Evolutionary conservation across 92 coral and sea anemone species (phyloP).

Genomic region (Chrysogorgia sp.): DNA sequence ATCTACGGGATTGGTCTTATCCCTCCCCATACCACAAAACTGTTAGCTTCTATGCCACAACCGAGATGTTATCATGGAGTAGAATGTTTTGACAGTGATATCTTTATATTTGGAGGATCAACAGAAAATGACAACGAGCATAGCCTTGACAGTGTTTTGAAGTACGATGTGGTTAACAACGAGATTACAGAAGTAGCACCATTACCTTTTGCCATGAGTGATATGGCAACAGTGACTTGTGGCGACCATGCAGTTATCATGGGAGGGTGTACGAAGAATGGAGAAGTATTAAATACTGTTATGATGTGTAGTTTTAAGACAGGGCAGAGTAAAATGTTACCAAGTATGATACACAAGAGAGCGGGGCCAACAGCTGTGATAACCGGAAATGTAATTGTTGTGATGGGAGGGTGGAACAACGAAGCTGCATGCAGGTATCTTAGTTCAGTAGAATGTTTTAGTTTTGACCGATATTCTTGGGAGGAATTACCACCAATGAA

Average conservation of each 20-base stretch:
- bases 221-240: slow-evolving; percentile 27
- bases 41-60: slow-evolving; percentile 4
- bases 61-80: slow-evolving; percentile 1
- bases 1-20: background rate
- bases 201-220: slow-evolving; percentile 3
- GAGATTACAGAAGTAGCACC: background rate
- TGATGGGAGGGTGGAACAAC: slow-evolving; percentile 84
- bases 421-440: slow-evolving; percentile 73
- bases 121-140: no score
- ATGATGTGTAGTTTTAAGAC: background rate
- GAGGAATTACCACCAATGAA: background rate
- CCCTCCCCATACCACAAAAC: background rate
- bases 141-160: background rate
- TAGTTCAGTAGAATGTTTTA: no score
- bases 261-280: slow-evolving; percentile 12
- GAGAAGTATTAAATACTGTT: slow-evolving; percentile 9
- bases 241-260: background rate
- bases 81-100: background rate
- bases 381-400: slow-evolving; percentile 62
- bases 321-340: slow-evolving; percentile 72
- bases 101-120: slow-evolving; percentile 18
- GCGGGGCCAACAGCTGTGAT: slow-evolving; percentile 72
- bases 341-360: no score
- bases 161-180: slow-evolving; percentile 11
- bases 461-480: no score